phyloP scores from a whole-genome alignment of 2,113 vertebrate species.

The Mungos mungo region DNA sequence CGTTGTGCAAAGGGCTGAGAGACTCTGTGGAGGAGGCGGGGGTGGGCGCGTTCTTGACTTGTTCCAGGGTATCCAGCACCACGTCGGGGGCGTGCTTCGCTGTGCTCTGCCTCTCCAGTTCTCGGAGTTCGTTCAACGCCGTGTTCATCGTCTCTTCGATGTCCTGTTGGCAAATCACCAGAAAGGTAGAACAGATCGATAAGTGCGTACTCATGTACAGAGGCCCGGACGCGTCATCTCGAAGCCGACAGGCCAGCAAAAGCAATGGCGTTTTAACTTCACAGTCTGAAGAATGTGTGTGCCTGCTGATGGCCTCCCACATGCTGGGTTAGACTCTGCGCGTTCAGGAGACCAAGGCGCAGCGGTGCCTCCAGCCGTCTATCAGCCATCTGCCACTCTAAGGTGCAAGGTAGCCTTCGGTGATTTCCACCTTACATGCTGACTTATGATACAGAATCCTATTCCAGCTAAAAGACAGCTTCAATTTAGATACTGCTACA shows the following conservation, averaged over 20 bases:
- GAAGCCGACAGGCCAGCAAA: not conserved
- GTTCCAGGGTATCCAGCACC: slow-evolving; percentile 97
- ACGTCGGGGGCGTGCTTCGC: slow-evolving; percentile 97
- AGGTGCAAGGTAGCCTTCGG: not conserved
- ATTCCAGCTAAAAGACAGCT: not conserved
- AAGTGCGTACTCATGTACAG: not conserved
- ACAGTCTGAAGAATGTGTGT: no score
- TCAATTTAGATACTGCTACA: not conserved
- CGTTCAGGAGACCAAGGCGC: not conserved
- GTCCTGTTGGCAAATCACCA: slow-evolving; percentile 87
- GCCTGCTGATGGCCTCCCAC: no score
- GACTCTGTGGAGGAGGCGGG: slow-evolving; percentile 90
- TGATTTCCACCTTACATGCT: not conserved
- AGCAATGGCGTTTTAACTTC: not conserved
- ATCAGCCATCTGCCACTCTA: not conserved
- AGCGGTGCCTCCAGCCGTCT: not conserved
- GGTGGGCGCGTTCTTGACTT: slow-evolving; percentile 88
- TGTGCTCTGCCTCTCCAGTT: slow-evolving; percentile 97
- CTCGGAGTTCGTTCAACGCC: slow-evolving; percentile 95
- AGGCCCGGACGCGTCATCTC: not conserved
- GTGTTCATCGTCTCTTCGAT: slow-evolving; percentile 99
- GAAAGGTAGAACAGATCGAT: not conserved
- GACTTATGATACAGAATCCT: not conserved
- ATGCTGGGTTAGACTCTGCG: not conserved
- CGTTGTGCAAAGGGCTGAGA: slow-evolving; percentile 91